Base-by-base conservation (phyloP, 2,888 invertebrate genomes). In the Dryomyza anilis region DNA sequence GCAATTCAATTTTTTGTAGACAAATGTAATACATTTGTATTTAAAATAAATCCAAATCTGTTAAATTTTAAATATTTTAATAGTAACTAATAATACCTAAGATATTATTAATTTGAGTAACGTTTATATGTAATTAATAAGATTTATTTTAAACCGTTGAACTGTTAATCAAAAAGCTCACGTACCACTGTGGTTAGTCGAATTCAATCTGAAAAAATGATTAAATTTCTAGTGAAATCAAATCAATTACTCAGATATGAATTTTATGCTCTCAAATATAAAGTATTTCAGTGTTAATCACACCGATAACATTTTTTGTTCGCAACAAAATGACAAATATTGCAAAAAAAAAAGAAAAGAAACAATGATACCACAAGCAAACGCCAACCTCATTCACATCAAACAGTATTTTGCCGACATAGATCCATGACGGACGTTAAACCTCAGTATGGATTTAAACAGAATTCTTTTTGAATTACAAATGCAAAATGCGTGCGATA, bases 401-500 rank as follows among this genome's bases (percentile, higher is more conserved):
- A n/a, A n/a, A n/a, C n/a, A n/a, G n/a, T n/a, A n/a, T n/a, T n/a
- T n/a, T n/a, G n/a, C n/a, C n/a, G n/a, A n/a, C n/a, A n/a, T n/a
- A n/a, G n/a, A n/a, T n/a, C n/a, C n/a, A n/a, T n/a, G n/a, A n/a
- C n/a, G n/a, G n/a, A n/a, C n/a, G n/a, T n/a, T n/a, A n/a, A n/a
- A n/a, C n/a, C n/a, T 30, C 43, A 21, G 6, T 19, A 23, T 53
- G n/a, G 71, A 78, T 77, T 80, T 79, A 80, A 77, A 74, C 77
- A 76, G 78, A 78, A 79, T 73, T 74, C 73, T 70, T 65, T 68
- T 70, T 71, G 70, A 73, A 73, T 72, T 80, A 76, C 74, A 77
- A 79, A 79, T 79, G 79, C 79, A 77, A 80, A 80, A 80, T 79
- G 79, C 79, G 79, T 79, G 74, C 80, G 74, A 74, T 79, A 77